Evolutionary conservation across 2,888 invertebrate species (phyloP), one percentile per base, ranked within the genome.

Genomic region (Phalera bucephala): DNA sequence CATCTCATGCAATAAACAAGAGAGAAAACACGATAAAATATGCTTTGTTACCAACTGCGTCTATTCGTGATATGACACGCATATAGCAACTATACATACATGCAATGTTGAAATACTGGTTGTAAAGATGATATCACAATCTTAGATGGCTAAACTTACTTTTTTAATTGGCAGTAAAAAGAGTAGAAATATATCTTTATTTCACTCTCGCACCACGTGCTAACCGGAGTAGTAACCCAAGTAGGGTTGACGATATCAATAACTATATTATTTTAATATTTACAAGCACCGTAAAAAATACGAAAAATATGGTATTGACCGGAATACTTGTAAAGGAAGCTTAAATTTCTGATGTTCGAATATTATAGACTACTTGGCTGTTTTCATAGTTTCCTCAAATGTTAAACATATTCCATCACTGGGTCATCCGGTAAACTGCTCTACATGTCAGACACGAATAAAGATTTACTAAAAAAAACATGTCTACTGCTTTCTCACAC

Each of bases 51-150:
- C 25, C 6, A 25, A 25, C 25, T 25, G 25, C 25, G 25, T 10
- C 22, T 25, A 25, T 25, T 12, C 25, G 12, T 12, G 25, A 25
- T 25, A 25, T 25, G 12, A 25, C 25, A 23, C 25, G 12, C 12
- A 8, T 25, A 22, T 22, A 17, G 6, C 6, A 17, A 17, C 22
- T 8, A 22, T 9, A 8, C 22, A n/a, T n/a, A n/a, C n/a, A 17
- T 17, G 12, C 11, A 6, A 25, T 12, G 27, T 9, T n/a, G 5
- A 27, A 27, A 21, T 21, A 27, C 14, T 14, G 27, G 27, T 27
- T 27, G 27, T 27, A 14, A 27, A 27, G 27, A 27, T 27, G 27
- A 14, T 27, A 27, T 27, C 27, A 27, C 14, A 27, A 8, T 9
- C 11, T 25, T 8, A 25, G 25, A 25, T 25, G 8, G 12, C 12